Percentiles rank a stretch among this genome's conserved stretches.
Conservation (phyloP, 2,797 vertebrate genomes). For the Kryptolebias ocellatus region DNA sequence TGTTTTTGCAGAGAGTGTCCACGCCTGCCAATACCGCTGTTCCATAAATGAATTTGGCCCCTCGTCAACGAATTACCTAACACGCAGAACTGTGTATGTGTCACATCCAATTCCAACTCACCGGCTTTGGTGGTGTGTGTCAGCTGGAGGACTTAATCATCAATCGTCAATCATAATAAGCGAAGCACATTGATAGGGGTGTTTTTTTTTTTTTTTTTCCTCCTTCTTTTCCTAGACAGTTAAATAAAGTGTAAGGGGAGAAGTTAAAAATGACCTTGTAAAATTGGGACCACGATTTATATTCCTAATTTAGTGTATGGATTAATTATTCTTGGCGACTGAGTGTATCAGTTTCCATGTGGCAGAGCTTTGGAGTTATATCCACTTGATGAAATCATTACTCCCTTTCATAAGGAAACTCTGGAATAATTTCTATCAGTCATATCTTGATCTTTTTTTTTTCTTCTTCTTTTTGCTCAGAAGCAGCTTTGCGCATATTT, state of each 20-base stretch:
- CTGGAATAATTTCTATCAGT: slow-evolving; percentile 75
- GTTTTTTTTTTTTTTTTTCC: slow-evolving; percentile 28
- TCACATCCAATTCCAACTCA: slow-evolving; percentile 84
- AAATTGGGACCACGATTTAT: slow-evolving; percentile 76
- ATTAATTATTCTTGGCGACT: slow-evolving; percentile 79
- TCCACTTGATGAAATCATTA: slow-evolving; percentile 68
- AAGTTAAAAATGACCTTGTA: slow-evolving; percentile 80
- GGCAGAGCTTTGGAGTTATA: slow-evolving; percentile 62
- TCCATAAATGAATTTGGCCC: slow-evolving; percentile 85
- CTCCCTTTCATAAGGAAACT: slow-evolving; percentile 67
- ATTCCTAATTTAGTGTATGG: slow-evolving; percentile 79
- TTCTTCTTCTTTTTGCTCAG: slow-evolving; percentile 59
- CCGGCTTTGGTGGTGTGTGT: slow-evolving; percentile 82
- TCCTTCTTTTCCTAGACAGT: slow-evolving; percentile 54
- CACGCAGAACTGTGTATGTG: slow-evolving; percentile 83
- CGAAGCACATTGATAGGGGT: slow-evolving; percentile 76
- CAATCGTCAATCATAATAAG: slow-evolving; percentile 85
- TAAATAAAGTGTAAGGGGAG: slow-evolving; percentile 80
- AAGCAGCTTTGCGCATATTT: slow-evolving; percentile 68
- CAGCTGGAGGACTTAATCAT: slow-evolving; percentile 84
- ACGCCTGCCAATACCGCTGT: slow-evolving; percentile 83
- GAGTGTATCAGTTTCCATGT: slow-evolving; percentile 71
- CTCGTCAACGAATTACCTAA: slow-evolving; percentile 84
- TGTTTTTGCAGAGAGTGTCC: slow-evolving; percentile 83
- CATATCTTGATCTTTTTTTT: slow-evolving; percentile 59